These are phyloP conservation scores for Allolobophora icterica DNA, from an alignment of 2,888 invertebrate species.

Conservation along the genomic window DNA sequence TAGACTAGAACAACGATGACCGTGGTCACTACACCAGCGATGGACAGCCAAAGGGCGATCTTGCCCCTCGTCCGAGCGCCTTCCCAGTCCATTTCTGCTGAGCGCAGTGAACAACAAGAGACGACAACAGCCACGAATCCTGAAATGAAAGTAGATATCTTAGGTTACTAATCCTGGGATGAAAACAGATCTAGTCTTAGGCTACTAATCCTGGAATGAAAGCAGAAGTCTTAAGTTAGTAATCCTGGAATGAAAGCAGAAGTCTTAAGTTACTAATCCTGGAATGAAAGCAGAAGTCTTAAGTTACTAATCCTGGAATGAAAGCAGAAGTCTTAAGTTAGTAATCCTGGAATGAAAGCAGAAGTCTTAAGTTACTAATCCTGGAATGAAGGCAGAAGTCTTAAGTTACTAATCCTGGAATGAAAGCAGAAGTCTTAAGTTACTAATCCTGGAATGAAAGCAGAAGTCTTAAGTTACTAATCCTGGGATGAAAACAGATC, in stretches of 20 bases:
- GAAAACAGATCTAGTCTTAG: not conserved
- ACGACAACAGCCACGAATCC: conserved; percentile 46
- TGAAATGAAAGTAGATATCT: conserved; percentile 13
- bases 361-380: not conserved
- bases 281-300: not conserved
- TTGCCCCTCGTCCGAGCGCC: conserved; percentile 46
- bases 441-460: conserved; percentile 42
- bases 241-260: conserved; percentile 39
- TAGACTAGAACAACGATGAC: conserved; percentile 42
- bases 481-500: not conserved
- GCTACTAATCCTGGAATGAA: no score
- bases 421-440: conserved; percentile 14
- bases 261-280: not conserved
- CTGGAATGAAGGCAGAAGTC: not conserved
- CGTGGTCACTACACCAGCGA: conserved; percentile 45
- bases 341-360: conserved; percentile 40
- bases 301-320: no score
- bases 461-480: no score
- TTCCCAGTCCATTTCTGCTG: conserved; percentile 47
- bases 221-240: no score
- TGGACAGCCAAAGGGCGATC: conserved; percentile 45
- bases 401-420: not conserved
- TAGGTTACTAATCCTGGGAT: not conserved
- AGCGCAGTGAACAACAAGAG: conserved; percentile 43
- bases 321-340: conserved; percentile 30